Conservation (phyloP, 2,113 vertebrate species). For the Dissostichus mawsoni region DNA sequence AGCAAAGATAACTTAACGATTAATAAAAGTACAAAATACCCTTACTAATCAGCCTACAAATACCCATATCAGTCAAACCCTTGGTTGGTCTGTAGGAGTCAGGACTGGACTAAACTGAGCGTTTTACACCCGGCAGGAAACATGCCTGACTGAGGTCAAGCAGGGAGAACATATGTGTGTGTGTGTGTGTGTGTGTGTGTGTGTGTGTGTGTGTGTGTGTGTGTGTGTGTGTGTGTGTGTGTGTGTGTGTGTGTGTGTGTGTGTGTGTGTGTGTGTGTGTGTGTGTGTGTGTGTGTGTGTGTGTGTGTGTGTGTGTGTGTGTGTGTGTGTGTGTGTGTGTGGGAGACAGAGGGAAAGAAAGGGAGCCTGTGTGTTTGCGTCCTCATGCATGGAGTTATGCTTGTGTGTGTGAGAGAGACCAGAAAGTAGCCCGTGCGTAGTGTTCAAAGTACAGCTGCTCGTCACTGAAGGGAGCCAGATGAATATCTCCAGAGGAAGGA, state of each 20-base stretch:
- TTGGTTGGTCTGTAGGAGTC: constrained; percentile 15
- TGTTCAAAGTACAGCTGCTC: constrained; percentile 88
- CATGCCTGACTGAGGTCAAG: constrained; percentile 54
- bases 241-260: constrained; percentile 5
- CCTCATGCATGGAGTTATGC: neutral
- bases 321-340: constrained; percentile 5
- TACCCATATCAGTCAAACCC: constrained; percentile 6
- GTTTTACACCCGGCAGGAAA: constrained; percentile 69
- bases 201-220: constrained; percentile 14
- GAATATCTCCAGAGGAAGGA: constrained; percentile 84
- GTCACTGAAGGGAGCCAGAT: constrained; percentile 88
- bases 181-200: neutral
- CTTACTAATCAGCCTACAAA: neutral
- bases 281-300: constrained; percentile 8
- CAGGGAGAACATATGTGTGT: constrained; percentile 2
- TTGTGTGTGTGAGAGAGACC: constrained; percentile 63
- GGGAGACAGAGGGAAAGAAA: too few species aligned
- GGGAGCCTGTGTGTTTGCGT: neutral
- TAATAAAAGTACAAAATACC: neutral
- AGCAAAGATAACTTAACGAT: too few species aligned
- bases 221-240: constrained; percentile 19
- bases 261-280: neutral
- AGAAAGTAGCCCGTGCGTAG: constrained; percentile 84
- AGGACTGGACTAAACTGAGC: constrained; percentile 49
- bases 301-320: constrained; percentile 14